Conservation (phyloP, 2,797 vertebrate species). For the Enoplosus armatus region DNA sequence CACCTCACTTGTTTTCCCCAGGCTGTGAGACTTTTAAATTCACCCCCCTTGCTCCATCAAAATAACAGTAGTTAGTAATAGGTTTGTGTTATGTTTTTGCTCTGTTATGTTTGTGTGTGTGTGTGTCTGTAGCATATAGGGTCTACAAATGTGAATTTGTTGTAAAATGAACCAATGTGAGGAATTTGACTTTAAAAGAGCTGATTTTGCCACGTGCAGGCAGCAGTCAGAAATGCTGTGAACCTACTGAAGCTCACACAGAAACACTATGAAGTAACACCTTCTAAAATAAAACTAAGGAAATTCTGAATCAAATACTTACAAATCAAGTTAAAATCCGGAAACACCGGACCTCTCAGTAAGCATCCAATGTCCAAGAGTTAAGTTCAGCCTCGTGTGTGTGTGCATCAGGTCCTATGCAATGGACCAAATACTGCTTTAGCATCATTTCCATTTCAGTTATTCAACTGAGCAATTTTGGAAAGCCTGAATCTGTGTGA, state of each 20-base stretch:
- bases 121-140: too few species aligned
- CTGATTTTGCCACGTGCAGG: slow-evolving; percentile 25
- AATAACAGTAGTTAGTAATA: too few species aligned
- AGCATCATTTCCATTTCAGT: slow-evolving; percentile 41
- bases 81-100: too few species aligned
- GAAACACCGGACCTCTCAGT: slow-evolving; percentile 38
- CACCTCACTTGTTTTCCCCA: too few species aligned
- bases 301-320: slow-evolving; percentile 30
- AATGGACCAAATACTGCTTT: slow-evolving; percentile 37
- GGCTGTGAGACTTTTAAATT: too few species aligned
- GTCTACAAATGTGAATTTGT: too few species aligned
- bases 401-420: too few species aligned
- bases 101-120: too few species aligned
- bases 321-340: slow-evolving; percentile 25
- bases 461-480: slow-evolving; percentile 39
- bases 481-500: slow-evolving; percentile 30
- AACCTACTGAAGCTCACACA: slow-evolving; percentile 12
- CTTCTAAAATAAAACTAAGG: too few species aligned
- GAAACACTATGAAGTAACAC: not conserved
- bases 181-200: slow-evolving; percentile 2
- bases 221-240: not conserved
- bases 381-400: slow-evolving; percentile 21
- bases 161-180: too few species aligned
- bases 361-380: slow-evolving; percentile 37
- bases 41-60: too few species aligned